Evolutionary conservation across 2,797 vertebrate genomes (phyloP).

Genomic region (Synaphobranchus kaupii): DNA sequence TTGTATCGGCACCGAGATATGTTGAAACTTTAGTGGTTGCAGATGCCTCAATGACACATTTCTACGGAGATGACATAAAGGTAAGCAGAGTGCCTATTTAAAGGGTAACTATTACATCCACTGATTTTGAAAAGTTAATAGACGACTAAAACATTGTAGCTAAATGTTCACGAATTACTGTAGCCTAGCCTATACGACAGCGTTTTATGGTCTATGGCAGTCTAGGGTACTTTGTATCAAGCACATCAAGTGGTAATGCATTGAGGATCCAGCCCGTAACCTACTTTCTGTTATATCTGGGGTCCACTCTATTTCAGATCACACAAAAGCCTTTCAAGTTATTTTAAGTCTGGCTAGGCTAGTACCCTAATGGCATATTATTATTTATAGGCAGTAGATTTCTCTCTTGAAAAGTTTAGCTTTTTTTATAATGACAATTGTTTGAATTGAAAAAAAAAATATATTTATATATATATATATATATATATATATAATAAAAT

Average conservation of each 20-base stretch:
- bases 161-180: too few species aligned
- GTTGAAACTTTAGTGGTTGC: slow-evolving; percentile 93
- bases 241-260: too few species aligned
- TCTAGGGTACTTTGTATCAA: neutral
- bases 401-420: neutral
- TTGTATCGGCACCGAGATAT: slow-evolving; percentile 87
- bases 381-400: neutral
- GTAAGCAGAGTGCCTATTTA: slow-evolving; percentile 56
- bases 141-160: neutral
- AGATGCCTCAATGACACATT: slow-evolving; percentile 85
- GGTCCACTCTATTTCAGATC: neutral
- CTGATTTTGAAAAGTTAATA: neutral
- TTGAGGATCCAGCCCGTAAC: neutral
- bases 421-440: neutral
- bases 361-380: neutral
- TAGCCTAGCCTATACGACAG: too few species aligned
- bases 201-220: too few species aligned
- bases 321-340: neutral
- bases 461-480: too few species aligned
- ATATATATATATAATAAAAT: neutral
- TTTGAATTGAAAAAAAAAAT: too few species aligned
- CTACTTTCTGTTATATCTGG: neutral
- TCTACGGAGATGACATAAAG: slow-evolving; percentile 90
- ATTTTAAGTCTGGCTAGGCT: neutral
- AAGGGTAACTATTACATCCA: neutral